Evolutionary conservation across 1,140 invertebrate species (phyloP).

Genomic region (Nilaparvata lugens): DNA sequence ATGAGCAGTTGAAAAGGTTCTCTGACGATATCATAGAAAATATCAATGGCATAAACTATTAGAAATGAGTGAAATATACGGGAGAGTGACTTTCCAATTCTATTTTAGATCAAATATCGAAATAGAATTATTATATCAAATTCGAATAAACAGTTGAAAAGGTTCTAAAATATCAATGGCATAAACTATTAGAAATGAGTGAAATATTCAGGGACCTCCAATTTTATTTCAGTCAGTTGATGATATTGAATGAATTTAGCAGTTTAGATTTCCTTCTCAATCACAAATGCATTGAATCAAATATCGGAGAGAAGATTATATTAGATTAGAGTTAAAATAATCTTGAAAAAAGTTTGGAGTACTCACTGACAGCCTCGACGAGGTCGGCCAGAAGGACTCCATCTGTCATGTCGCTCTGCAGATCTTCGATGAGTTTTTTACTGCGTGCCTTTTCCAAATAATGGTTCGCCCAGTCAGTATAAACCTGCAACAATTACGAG

Average conservation of each 20-base stretch:
- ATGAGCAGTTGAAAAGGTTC: too few relatives aligned
- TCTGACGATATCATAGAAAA: too few relatives aligned
- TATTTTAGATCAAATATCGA: too few relatives aligned
- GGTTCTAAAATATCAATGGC: too few relatives aligned
- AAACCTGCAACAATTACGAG: slow-evolving; percentile 61
- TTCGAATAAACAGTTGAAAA: too few relatives aligned
- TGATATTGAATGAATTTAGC: not conserved
- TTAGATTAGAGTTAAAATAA: not conserved
- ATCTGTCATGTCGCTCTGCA: slow-evolving; percentile 83
- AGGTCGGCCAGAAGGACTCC: slow-evolving; percentile 84
- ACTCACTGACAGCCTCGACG: slow-evolving; percentile 90
- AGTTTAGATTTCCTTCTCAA: not conserved
- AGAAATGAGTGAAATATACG: too few relatives aligned
- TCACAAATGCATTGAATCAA: not conserved
- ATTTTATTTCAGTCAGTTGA: not conserved
- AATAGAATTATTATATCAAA: too few relatives aligned
- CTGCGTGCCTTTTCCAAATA: slow-evolving; percentile 85
- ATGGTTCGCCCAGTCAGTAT: slow-evolving; percentile 96
- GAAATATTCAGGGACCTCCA: too few relatives aligned
- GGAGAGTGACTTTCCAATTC: too few relatives aligned
- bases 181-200: too few relatives aligned
- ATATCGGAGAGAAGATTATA: not conserved
- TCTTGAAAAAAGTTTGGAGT: slow-evolving; percentile 13
- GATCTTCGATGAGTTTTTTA: slow-evolving; percentile 70
- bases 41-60: too few relatives aligned